phyloP scores from a whole-genome alignment of 1,140 invertebrate genomes.

The Gryllus bimaculatus region DNA sequence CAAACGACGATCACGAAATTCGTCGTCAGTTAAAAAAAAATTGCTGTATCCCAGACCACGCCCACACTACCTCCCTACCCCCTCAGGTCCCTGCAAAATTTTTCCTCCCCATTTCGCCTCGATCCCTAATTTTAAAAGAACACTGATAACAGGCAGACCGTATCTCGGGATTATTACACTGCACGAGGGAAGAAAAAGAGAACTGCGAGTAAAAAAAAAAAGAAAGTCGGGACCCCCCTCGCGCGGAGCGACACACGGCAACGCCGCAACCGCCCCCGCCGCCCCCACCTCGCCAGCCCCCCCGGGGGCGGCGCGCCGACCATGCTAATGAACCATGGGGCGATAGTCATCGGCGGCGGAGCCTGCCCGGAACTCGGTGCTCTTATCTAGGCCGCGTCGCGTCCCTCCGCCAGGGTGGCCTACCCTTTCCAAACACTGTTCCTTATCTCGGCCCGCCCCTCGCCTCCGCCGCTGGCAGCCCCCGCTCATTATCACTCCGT shows the following conservation, averaged over 20 bases:
- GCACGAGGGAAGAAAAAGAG: not conserved
- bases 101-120: not conserved
- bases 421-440: slow-evolving; percentile 1
- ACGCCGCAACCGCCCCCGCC: not conserved
- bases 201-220: not conserved
- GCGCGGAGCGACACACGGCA: not conserved
- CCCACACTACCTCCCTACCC: not conserved
- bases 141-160: not conserved
- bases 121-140: slow-evolving; percentile 5
- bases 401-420: not conserved
- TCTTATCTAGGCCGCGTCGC: not conserved
- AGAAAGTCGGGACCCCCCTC: not conserved
- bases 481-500: not conserved
- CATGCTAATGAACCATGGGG: not conserved
- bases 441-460: not conserved
- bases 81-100: not conserved
- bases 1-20: no score
- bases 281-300: no score
- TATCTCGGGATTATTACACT: not conserved
- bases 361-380: not conserved
- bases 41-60: no score
- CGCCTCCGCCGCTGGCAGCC: not conserved
- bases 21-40: no score
- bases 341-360: not conserved
- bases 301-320: not conserved